Base-by-base conservation (phyloP, 1,140 invertebrate genomes). In the Manduca sexta region DNA sequence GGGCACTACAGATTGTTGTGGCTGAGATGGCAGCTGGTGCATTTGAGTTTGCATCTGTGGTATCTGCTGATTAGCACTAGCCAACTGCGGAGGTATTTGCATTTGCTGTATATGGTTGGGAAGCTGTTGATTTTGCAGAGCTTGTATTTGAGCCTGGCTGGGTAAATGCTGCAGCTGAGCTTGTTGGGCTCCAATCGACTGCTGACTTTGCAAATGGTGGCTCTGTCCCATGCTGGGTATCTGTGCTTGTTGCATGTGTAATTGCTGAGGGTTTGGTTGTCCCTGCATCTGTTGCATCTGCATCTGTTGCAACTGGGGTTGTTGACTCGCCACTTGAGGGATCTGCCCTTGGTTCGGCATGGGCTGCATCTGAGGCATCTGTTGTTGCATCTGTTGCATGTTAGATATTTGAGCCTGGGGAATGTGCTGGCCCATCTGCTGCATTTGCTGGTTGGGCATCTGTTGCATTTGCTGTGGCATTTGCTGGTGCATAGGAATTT, bases 21-120 rank as follows among this genome's bases (percentile, higher is more conserved):
- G 62, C 41, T 88, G 86, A 5, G 78, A 64, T 33, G 72, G 69
- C n/a, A 85, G 50, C 54, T 84, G 75, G 57, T 86, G 82, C 60
- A 84, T 77, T 60, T 86, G 84, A 34, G 74, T 60, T 61, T 86
- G 80, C 83, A 87, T 86, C 54, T 87, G 85, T 38, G 78, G 69
- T 43, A 87, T 85, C 47, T 84, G 83, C 48, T 86, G 84, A 53
- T 77, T 81, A 37, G 79, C 60, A 15, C 68, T 73, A 61, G 74
- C 59, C 42, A 86, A 54, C 47, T 86, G 84, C 16, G 84, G 51
- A 21, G 85, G 77, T 63, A 80, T 79, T 57, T 87, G 85, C 74
- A 86, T 86, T 59, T 87, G 86, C 62, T 87, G 85, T 59, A 86
- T 86, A 45, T 87, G 86, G 56, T 76, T 84, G 49, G 81, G 81